Conservation (phyloP, 1,140 invertebrate species). For the Coptotermes formosanus region DNA sequence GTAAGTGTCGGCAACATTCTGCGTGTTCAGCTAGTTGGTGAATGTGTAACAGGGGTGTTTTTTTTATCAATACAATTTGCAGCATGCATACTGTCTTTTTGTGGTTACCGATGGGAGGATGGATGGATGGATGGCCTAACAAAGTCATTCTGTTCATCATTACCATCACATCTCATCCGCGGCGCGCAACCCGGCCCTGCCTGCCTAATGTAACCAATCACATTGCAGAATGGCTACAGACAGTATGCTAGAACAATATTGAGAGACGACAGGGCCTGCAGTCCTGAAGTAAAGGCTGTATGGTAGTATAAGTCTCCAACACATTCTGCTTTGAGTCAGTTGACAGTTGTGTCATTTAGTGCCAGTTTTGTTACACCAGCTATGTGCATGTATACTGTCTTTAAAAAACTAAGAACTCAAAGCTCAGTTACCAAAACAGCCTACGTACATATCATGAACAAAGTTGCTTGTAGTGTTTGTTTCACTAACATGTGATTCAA, state of each 20-base stretch:
- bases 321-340: constrained; percentile 34
- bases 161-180: constrained; percentile 27
- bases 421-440: too few species aligned
- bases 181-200: constrained; percentile 1
- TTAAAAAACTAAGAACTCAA: too few species aligned
- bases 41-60: too few species aligned
- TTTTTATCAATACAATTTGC: too few species aligned
- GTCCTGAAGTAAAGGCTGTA: constrained; percentile 33
- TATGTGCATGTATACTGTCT: too few species aligned
- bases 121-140: constrained; percentile 20
- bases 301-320: constrained; percentile 39
- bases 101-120: neutral
- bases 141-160: constrained; percentile 29
- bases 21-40: too few species aligned
- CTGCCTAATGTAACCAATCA: constrained; percentile 23
- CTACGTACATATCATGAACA: too few species aligned
- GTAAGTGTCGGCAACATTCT: too few species aligned
- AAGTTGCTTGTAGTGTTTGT: too few species aligned
- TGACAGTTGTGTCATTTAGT: too few species aligned
- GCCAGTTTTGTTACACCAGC: too few species aligned
- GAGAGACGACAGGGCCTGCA: constrained; percentile 38
- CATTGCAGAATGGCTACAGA: constrained; percentile 26
- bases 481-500: too few species aligned
- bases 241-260: constrained; percentile 36
- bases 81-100: constrained; percentile 6